Conservation (phyloP, 2,797 vertebrate species). For the Leucoraja ocellata region DNA sequence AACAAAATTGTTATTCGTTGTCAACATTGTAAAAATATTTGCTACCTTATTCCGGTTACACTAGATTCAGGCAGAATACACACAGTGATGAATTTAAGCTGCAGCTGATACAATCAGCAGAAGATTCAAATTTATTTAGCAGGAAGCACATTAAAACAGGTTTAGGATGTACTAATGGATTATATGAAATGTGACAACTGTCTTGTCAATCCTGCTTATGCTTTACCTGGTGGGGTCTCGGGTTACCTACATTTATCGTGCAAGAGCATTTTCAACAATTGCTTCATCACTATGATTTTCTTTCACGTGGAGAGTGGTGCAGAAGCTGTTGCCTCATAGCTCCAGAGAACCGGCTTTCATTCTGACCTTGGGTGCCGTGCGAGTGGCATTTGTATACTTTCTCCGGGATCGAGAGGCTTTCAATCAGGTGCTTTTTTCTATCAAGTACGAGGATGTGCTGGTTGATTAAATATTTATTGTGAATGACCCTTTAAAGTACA, state of each 20-base stretch:
- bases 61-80: background rate
- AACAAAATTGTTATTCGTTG: background rate
- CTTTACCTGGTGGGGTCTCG: background rate
- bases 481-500: no score
- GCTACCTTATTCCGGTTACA: no score
- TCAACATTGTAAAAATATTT: background rate
- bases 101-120: background rate
- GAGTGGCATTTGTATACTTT: no score
- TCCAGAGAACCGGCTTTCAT: no score
- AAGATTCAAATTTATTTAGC: background rate
- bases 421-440: no score
- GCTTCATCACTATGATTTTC: background rate
- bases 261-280: background rate
- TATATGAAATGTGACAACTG: slow-evolving; percentile 5
- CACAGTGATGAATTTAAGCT: background rate
- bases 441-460: no score
- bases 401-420: no score
- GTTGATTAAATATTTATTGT: no score
- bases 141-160: background rate
- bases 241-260: background rate
- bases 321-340: no score
- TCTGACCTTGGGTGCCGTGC: no score
- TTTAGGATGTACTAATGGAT: background rate
- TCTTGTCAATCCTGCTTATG: background rate
- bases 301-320: background rate